Evolutionary conservation across 2,113 vertebrate species (phyloP).

Genomic region (Deroptyus accipitrinus): DNA sequence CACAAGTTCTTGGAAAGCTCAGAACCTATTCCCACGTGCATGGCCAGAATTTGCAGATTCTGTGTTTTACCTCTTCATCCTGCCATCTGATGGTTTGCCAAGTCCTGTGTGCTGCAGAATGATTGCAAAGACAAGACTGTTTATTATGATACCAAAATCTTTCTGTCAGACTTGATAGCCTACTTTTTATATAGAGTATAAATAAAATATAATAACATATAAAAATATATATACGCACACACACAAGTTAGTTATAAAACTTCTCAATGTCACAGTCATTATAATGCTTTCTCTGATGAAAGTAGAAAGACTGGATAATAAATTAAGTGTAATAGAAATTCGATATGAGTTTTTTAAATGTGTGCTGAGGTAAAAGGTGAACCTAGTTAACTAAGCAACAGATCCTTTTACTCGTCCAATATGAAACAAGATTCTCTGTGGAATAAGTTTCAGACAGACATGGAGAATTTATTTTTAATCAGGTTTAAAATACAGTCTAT

Average conservation of each 20-base stretch:
- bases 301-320: slow-evolving; percentile 38
- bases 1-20: slow-evolving; percentile 64
- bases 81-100: slow-evolving; percentile 39
- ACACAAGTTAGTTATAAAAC: neutral
- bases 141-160: slow-evolving; percentile 1
- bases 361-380: slow-evolving; percentile 61
- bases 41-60: slow-evolving; percentile 60
- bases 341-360: slow-evolving; percentile 34
- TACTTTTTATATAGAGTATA: neutral
- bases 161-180: slow-evolving; percentile 15
- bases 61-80: slow-evolving; percentile 58
- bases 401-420: slow-evolving; percentile 50
- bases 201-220: slow-evolving; percentile 6
- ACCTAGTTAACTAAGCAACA: slow-evolving; percentile 61
- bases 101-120: neutral
- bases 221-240: neutral
- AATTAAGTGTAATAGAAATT: slow-evolving; percentile 58
- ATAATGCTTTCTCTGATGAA: slow-evolving; percentile 38
- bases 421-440: slow-evolving; percentile 57
- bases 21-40: slow-evolving; percentile 47
- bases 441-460: slow-evolving; percentile 68
- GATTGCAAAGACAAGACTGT: neutral
- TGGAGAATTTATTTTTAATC: slow-evolving; percentile 72
- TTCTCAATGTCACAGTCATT: slow-evolving; percentile 29
- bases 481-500: slow-evolving; percentile 67